A percentile compares a stretch with the other conserved stretches of the same genome.
Conservation (phyloP, 2,113 vertebrate species). For the Cololabis saira region DNA sequence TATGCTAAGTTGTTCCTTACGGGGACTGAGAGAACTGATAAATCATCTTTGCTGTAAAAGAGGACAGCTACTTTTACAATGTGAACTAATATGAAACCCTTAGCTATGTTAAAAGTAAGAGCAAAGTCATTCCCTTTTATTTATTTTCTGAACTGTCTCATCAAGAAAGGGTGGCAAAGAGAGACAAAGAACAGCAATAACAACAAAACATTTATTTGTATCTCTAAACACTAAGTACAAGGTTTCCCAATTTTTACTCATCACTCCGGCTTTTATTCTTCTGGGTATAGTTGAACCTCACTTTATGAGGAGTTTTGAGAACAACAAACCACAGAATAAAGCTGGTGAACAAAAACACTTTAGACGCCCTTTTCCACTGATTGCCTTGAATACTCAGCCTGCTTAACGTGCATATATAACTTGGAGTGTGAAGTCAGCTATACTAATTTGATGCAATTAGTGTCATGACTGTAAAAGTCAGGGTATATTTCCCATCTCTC, state of each 20-base stretch:
- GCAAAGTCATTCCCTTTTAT: background rate
- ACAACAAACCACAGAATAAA: background rate
- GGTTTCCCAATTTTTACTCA: background rate
- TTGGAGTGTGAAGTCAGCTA: background rate
- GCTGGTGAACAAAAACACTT: conserved; percentile 5
- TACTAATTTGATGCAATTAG: background rate
- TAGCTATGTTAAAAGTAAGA: conserved; percentile 17
- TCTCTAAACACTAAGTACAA: background rate
- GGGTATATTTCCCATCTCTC: background rate
- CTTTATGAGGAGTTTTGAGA: background rate
- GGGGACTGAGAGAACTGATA: conserved; percentile 6
- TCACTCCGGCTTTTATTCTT: background rate
- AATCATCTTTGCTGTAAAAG: conserved; percentile 3
- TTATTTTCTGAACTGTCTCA: conserved; percentile 3
- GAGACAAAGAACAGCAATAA: background rate
- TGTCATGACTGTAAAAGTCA: conserved; percentile 2
- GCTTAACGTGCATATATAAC: background rate
- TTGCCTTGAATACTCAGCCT: background rate
- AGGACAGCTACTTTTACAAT: conserved; percentile 33
- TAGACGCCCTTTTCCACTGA: background rate
- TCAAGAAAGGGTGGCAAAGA: conserved; percentile 9
- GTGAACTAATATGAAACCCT: background rate
- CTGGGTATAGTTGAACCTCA: background rate
- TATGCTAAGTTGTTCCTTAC: background rate
- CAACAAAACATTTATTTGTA: background rate